Evolutionary conservation across 2,888 invertebrate species (phyloP).

Genomic region (Drosophila borealis): DNA sequence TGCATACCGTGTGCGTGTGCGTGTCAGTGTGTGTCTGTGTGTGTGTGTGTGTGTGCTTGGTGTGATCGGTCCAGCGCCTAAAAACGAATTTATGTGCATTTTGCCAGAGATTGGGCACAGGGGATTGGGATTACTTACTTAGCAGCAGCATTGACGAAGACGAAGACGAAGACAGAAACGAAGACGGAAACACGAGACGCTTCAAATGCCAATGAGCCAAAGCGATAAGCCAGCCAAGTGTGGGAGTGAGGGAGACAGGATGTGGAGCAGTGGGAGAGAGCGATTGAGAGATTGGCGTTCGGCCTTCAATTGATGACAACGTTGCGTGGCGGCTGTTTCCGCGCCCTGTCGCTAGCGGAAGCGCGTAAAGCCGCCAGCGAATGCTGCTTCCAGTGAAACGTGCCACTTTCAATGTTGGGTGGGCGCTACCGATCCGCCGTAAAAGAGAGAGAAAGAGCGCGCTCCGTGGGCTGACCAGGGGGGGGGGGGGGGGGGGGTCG

Average conservation of each 20-base stretch:
- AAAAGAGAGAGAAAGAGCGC: not conserved
- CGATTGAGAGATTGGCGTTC: constrained; percentile 1
- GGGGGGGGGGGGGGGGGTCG: not conserved
- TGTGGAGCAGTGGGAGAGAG: not conserved
- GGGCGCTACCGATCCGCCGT: constrained; percentile 32
- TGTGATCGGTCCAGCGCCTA: constrained; percentile 30
- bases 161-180: not conserved
- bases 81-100: constrained; percentile 71
- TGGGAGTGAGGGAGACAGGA: not conserved
- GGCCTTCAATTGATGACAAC: constrained; percentile 49
- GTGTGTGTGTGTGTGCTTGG: constrained; percentile 20
- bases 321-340: constrained; percentile 55
- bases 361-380: constrained; percentile 39
- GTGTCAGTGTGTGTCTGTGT: constrained; percentile 5
- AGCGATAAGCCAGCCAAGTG: constrained; percentile 41
- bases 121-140: constrained; percentile 76
- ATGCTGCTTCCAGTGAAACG: constrained; percentile 32
- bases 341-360: constrained; percentile 43
- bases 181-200: constrained; percentile 72
- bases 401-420: constrained; percentile 34
- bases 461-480: too few species aligned
- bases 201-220: constrained; percentile 73
- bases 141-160: constrained; percentile 52
- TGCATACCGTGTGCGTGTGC: constrained; percentile 15
- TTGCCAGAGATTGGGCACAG: constrained; percentile 60